Conservation (phyloP, 2,113 vertebrate genomes). For the Struthio camelus region DNA sequence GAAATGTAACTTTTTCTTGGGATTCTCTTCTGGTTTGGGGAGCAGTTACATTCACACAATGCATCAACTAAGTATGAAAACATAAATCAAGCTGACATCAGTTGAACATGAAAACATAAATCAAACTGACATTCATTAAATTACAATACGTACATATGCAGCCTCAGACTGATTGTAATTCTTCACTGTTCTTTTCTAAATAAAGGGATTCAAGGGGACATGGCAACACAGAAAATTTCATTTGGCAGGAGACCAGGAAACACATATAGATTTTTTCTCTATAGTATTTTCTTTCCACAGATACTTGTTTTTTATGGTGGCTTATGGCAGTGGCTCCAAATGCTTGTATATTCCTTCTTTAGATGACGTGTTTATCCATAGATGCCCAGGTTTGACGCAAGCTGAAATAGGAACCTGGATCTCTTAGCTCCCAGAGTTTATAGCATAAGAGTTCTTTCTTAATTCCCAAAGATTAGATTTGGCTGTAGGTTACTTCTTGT, state of each 20-base stretch:
- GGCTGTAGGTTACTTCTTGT: not conserved
- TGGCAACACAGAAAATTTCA: not conserved
- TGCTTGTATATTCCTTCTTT: not conserved
- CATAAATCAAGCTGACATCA: not conserved
- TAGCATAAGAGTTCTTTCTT: not conserved
- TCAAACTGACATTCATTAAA: not conserved
- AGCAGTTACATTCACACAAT: not conserved
- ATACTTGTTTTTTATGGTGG: not conserved
- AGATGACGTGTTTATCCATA: not conserved
- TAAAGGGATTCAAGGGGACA: not conserved
- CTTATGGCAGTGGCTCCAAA: not conserved
- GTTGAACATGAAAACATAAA: not conserved
- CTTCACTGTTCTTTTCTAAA: not conserved
- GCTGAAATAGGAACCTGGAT: not conserved
- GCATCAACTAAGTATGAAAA: not conserved
- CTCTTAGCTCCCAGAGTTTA: not conserved
- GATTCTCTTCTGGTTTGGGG: not conserved
- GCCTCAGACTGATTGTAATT: not conserved
- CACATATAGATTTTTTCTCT: not conserved
- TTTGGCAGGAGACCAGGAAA: not conserved
- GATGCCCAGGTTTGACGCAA: not conserved
- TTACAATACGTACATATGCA: not conserved
- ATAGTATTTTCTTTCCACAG: not conserved
- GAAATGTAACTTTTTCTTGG: not conserved
- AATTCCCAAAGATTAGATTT: not conserved